Evolutionary conservation across 2,888 invertebrate species (phyloP).

Genomic region (Drosophila koepferae): DNA sequence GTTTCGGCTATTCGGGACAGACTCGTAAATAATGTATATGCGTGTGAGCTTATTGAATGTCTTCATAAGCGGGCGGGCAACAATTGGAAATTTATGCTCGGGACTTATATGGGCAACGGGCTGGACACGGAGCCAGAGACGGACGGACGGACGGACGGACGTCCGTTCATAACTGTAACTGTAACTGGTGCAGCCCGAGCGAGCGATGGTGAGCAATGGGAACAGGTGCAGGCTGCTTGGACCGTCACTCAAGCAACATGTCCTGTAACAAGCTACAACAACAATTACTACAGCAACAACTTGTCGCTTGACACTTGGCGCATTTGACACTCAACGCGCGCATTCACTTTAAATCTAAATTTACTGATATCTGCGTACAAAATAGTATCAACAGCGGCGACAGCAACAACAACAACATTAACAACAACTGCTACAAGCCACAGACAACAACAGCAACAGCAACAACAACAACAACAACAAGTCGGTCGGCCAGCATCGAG

Average conservation of each 20-base stretch:
- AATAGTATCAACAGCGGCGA: constrained; percentile 80
- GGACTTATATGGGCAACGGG: constrained; percentile 71
- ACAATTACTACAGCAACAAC: constrained; percentile 46
- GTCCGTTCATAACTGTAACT: constrained; percentile 66
- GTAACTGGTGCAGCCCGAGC: constrained; percentile 57
- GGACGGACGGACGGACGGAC: constrained; percentile 25
- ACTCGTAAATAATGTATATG: constrained; percentile 64
- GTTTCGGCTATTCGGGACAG: constrained; percentile 49
- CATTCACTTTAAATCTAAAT: constrained; percentile 82
- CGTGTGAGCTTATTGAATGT: constrained; percentile 76
- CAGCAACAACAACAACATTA: constrained; percentile 67
- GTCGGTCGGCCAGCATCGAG: constrained; percentile 63
- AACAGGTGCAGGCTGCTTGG: constrained; percentile 53
- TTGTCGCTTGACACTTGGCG: constrained; percentile 80
- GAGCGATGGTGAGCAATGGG: constrained; percentile 26
- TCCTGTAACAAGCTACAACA: constrained; percentile 62
- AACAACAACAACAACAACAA: constrained; percentile 51
- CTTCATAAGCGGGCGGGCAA: constrained; percentile 79
- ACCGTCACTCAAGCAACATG: constrained; percentile 66
- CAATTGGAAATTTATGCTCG: constrained; percentile 78
- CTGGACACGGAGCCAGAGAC: constrained; percentile 26
- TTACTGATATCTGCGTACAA: constrained; percentile 82
- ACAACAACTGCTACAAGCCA: constrained; percentile 52
- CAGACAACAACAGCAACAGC: constrained; percentile 69
- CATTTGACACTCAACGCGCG: constrained; percentile 82